Percentiles rank a stretch among this genome's conserved stretches.
These are phyloP conservation scores for Cairina moschata DNA, from an alignment of 2,113 vertebrate species.

Conservation along the genomic window DNA sequence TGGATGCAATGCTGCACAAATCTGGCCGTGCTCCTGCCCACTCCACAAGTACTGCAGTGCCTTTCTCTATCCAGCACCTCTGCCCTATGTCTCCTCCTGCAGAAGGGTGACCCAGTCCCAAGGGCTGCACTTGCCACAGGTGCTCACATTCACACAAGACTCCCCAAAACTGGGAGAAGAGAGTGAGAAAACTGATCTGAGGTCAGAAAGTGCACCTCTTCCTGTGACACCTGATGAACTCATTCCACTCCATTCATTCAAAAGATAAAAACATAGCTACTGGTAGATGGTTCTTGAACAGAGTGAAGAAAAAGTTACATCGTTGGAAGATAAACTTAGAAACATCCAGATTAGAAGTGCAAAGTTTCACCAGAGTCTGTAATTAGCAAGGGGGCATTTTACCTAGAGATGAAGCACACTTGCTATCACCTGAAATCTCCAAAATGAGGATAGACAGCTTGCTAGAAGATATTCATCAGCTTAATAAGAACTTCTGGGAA, in stretches of 20 bases:
- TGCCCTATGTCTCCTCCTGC: neutral
- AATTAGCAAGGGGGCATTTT: neutral
- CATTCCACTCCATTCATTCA: neutral
- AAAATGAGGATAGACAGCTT: neutral
- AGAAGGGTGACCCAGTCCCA: neutral
- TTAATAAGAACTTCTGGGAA: neutral
- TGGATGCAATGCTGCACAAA: neutral
- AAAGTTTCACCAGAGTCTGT: neutral
- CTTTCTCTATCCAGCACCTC: neutral
- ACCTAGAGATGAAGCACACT: neutral
- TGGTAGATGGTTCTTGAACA: neutral
- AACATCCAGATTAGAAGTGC: neutral
- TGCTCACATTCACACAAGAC: neutral
- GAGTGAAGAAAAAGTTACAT: neutral
- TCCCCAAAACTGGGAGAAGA: neutral
- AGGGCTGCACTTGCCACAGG: rapidly evolving
- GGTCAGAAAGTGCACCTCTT: neutral
- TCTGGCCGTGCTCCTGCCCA: neutral
- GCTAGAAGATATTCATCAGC: neutral
- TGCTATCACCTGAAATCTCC: neutral
- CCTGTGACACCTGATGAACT: neutral
- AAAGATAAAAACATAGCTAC: neutral
- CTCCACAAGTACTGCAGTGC: neutral
- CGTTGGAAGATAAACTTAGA: neutral
- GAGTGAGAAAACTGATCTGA: neutral